Evolutionary conservation across 2,113 vertebrate species (phyloP), one percentile per base, ranked within the genome.

Genomic region (Felis catus): DNA sequence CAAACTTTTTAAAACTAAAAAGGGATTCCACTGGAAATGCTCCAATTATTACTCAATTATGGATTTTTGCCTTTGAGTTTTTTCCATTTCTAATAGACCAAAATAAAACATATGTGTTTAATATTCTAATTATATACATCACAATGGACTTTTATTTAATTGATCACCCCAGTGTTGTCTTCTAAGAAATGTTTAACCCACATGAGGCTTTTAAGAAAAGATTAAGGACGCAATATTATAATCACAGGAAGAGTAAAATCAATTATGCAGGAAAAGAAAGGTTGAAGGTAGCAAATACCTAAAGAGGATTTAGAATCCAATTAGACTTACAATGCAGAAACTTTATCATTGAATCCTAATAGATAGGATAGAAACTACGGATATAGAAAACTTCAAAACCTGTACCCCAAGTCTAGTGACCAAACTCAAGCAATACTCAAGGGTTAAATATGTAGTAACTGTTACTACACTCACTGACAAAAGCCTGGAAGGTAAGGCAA

Each of bases 191-290:
- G 41, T 61, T 93, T 95, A 74, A 92, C 18, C 3, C 39, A 78
- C 51, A 74, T 31, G 71, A 76, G 6, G 39, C 29, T 96, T 92
- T 91, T 74, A 74, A 90, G 84, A 71, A 94, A 94, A 81, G 73
- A 66, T 86, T 89, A 90, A 76, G 90, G 48, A 92, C 36, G n/a
- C 13, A 31, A 51, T 39, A 25, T 65, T 36, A 33, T 51, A 71
- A 92, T 82, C n/a, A 84, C 9, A 65, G 68, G 27, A 76, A 76
- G 76, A 84, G 73, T 58, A 80, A 83, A 76, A 61, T 74, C 3
- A 84, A 81, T 63, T 45, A 66, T 27, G 12, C 41, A 31, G 3
- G n/a, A n/a, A 81, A 73, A 90, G n/a, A 76, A 86, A 81, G 53
- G 48, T 25, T 74, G 16, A 89, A 93, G n/a, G 73, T 81, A 80